Percentiles rank a stretch among this genome's conserved stretches.
Evolutionary conservation across 1,140 invertebrate genomes (phyloP).

Genomic region (Adoxophyes honmai): DNA sequence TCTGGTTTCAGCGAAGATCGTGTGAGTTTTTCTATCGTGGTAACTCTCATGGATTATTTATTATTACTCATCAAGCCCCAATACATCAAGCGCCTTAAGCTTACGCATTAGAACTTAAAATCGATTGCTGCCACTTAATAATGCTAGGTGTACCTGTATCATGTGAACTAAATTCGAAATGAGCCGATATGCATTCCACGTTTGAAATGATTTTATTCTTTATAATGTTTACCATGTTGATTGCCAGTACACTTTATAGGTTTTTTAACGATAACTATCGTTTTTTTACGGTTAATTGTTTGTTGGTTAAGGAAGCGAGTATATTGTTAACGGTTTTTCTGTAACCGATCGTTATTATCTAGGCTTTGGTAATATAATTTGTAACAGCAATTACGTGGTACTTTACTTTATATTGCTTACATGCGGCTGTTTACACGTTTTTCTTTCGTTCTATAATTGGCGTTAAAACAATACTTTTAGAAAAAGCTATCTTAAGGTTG

Average conservation of each 20-base stretch:
- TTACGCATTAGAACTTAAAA: not conserved
- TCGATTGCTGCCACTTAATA: not conserved
- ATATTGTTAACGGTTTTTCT: not conserved
- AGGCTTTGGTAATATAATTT: too few species aligned
- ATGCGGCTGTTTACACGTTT: too few species aligned
- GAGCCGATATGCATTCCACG: not conserved
- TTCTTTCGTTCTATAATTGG: too few species aligned
- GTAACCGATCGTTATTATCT: not conserved
- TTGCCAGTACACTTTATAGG: not conserved
- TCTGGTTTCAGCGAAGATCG: not conserved
- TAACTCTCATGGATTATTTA: slow-evolving; percentile 9
- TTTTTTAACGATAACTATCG: not conserved
- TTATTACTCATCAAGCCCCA: not conserved
- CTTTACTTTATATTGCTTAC: too few species aligned
- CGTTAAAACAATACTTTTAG: too few species aligned
- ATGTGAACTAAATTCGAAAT: slow-evolving; percentile 12
- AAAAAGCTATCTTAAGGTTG: too few species aligned
- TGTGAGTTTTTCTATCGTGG: slow-evolving; percentile 8
- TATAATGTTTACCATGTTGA: slow-evolving; percentile 6
- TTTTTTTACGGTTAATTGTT: not conserved
- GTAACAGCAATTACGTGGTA: too few species aligned
- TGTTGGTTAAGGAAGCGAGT: not conserved
- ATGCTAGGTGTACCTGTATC: too few species aligned
- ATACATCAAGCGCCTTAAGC: not conserved
- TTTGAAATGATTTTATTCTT: slow-evolving; percentile 4